A percentile compares a stretch with the other conserved stretches of the same genome.
These are phyloP conservation scores for Galaxias olidus DNA, from an alignment of 2,797 vertebrate species.

Conservation along the genomic window DNA sequence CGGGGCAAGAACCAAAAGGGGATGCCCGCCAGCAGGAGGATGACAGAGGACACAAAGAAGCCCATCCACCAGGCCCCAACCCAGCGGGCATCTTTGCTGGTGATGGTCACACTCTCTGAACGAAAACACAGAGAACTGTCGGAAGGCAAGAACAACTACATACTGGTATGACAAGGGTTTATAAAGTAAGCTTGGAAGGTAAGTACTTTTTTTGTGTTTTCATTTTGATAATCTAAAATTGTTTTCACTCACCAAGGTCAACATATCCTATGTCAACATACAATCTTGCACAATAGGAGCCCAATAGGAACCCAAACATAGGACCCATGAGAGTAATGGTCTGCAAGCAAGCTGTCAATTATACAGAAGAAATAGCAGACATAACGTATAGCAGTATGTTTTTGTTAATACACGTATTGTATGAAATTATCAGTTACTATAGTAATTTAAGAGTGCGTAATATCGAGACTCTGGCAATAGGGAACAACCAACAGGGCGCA, in stretches of 20 bases:
- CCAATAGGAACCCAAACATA: conserved; percentile 78
- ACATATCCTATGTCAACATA: conserved; percentile 80
- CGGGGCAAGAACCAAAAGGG: conserved; percentile 86
- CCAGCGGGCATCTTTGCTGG: conserved; percentile 81
- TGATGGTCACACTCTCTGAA: conserved; percentile 81
- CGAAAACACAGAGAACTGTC: neutral
- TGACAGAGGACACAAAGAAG: conserved; percentile 77
- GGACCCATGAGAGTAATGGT: conserved; percentile 76
- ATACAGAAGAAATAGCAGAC: conserved; percentile 13
- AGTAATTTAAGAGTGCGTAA: too few species aligned
- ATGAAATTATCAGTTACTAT: neutral
- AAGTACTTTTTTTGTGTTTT: too few species aligned
- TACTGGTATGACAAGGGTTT: too few species aligned
- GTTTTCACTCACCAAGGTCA: conserved; percentile 61
- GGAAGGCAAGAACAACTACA: too few species aligned
- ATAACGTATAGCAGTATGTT: neutral
- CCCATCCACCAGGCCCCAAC: conserved; percentile 90
- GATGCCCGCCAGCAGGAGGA: conserved; percentile 76
- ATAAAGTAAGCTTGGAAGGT: too few species aligned
- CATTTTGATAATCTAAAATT: too few species aligned
- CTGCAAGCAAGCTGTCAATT: conserved; percentile 76
- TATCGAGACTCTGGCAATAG: too few species aligned
- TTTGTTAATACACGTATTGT: neutral
- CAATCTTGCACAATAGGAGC: conserved; percentile 74
- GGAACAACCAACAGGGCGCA: too few species aligned